These are phyloP conservation scores for Zaprionus gabonicus DNA, from an alignment of 1,140 invertebrate species.

Conservation along the genomic window DNA sequence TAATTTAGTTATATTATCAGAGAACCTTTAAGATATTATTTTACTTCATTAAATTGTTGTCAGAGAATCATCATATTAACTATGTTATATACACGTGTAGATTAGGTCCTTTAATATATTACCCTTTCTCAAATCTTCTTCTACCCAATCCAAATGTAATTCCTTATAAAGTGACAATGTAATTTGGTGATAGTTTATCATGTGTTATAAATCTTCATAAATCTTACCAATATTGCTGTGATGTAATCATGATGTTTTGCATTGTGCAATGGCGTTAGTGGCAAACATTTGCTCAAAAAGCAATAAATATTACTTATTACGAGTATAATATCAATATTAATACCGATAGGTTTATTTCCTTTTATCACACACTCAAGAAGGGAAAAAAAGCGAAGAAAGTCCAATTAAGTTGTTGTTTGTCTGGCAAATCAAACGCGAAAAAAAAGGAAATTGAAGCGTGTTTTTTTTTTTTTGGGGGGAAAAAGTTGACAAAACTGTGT, in stretches of 20 bases:
- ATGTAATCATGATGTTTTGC: slow-evolving; percentile 66
- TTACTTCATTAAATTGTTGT: too few relatives aligned
- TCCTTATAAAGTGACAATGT: not conserved
- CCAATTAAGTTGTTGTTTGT: slow-evolving; percentile 6
- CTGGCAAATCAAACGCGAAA: slow-evolving; percentile 32
- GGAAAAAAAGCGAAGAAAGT: slow-evolving; percentile 2
- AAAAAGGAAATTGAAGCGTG: slow-evolving; percentile 47
- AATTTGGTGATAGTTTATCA: not conserved
- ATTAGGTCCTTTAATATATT: not conserved
- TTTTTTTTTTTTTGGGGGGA: slow-evolving; percentile 15
- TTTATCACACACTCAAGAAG: slow-evolving; percentile 8
- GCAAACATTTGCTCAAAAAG: slow-evolving; percentile 13
- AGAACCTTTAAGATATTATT: too few relatives aligned
- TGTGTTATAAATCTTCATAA: not conserved
- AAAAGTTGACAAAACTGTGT: slow-evolving; percentile 16
- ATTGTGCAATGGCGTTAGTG: slow-evolving; percentile 32
- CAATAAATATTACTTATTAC: slow-evolving; percentile 12
- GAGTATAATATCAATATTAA: slow-evolving; percentile 13
- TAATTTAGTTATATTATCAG: too few relatives aligned
- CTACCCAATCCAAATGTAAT: not conserved
- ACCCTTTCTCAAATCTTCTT: not conserved
- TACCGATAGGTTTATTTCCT: slow-evolving; percentile 6
- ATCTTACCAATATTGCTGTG: slow-evolving; percentile 71
- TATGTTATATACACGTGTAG: too few relatives aligned
- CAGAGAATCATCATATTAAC: too few relatives aligned